Conservation (phyloP, 30 jellyfish, hydroid and myxozoan species). For the Cassiopea andromeda region DNA sequence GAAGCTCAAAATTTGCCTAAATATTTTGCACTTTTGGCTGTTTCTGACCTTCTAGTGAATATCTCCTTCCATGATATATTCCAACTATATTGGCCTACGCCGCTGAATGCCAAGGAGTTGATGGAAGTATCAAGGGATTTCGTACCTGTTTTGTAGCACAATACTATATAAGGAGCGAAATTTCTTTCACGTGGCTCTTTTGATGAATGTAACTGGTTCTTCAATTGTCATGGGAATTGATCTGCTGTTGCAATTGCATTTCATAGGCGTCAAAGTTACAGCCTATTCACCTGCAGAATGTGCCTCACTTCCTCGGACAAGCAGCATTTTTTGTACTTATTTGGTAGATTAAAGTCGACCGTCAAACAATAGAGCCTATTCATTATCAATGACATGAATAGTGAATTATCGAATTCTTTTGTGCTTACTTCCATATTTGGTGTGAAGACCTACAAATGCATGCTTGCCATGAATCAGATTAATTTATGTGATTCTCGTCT, state of each 20-base stretch:
- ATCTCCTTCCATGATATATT: too few relatives aligned
- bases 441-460: not conserved
- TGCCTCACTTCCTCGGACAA: not conserved
- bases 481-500: not conserved
- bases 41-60: too few relatives aligned
- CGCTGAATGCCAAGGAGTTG: too few relatives aligned
- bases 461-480: not conserved
- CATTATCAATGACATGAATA: not conserved
- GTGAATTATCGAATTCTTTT: not conserved
- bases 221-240: not conserved
- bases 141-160: not conserved
- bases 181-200: not conserved
- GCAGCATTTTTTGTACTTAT: constrained; percentile 3
- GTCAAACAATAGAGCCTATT: not conserved
- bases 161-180: not conserved
- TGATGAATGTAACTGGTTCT: constrained; percentile 16
- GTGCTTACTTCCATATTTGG: constrained; percentile 2
- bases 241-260: constrained; percentile 1
- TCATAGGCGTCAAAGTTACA: constrained; percentile 3
- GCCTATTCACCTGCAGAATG: constrained; percentile 7
- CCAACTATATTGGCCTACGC: too few relatives aligned
- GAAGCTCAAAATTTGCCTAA: too few relatives aligned
- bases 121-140: not conserved
- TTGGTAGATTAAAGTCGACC: constrained; percentile 2
- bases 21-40: too few relatives aligned